phyloP scores from a whole-genome alignment of 2,113 vertebrate genomes.

The Syngnathus floridae region DNA sequence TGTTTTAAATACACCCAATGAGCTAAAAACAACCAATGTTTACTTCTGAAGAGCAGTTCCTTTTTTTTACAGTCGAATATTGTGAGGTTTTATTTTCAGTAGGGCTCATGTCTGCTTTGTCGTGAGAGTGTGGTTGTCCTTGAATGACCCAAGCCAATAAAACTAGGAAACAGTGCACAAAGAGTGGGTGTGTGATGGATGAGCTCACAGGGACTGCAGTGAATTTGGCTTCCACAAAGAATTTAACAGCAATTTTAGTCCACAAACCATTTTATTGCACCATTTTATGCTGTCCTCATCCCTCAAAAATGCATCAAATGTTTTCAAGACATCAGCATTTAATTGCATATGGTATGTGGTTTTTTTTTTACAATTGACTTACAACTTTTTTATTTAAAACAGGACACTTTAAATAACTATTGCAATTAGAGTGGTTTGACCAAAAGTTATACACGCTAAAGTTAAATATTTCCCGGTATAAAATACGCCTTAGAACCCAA shows the following conservation, averaged over 20 bases:
- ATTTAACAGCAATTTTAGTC: not conserved
- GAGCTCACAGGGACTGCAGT: not conserved
- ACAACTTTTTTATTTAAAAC: too few relatives aligned
- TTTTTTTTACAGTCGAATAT: not conserved
- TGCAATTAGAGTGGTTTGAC: too few relatives aligned
- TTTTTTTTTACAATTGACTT: too few relatives aligned
- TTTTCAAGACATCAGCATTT: not conserved
- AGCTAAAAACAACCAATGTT: not conserved
- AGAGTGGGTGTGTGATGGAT: slow-evolving; percentile 3
- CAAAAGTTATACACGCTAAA: too few relatives aligned
- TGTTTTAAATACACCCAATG: not conserved
- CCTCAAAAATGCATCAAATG: not conserved
- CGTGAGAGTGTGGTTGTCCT: not conserved
- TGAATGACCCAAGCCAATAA: slow-evolving; percentile 1
- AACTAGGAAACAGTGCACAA: not conserved
- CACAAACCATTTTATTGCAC: not conserved
- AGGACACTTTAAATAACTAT: too few relatives aligned
- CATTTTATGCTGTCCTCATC: not conserved
- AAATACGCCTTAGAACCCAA: too few relatives aligned
- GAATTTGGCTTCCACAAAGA: not conserved
- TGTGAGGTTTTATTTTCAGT: not conserved
- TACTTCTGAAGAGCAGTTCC: not conserved
- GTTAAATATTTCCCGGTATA: too few relatives aligned
- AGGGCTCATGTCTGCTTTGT: not conserved
- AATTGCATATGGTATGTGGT: not conserved